phyloP scores from a whole-genome alignment of 2,888 invertebrate genomes.

The Cerastis leucographa region DNA sequence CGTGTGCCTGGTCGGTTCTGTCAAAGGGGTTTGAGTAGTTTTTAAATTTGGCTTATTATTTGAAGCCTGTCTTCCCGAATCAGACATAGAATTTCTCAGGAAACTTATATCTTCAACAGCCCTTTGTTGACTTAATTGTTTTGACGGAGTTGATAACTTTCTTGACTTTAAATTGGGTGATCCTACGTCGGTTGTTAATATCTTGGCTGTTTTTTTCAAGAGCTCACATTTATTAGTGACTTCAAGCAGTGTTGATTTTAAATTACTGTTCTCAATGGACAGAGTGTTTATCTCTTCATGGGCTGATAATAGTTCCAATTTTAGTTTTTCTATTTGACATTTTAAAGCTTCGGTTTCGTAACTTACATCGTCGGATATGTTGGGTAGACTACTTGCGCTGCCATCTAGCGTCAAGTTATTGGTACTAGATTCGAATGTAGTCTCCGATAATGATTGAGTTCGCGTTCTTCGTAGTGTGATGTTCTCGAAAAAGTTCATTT shows the following conservation, averaged over 20 bases:
- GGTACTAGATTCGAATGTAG: too few relatives aligned
- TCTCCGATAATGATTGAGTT: background rate
- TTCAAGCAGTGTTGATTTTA: constrained; percentile 1
- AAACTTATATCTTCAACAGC: background rate
- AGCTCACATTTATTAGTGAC: constrained; percentile 5
- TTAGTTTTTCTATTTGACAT: too few relatives aligned
- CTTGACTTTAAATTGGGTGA: background rate
- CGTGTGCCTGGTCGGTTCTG: background rate
- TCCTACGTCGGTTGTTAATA: background rate
- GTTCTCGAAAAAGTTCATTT: background rate
- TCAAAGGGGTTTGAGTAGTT: background rate
- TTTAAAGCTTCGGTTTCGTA: too few relatives aligned
- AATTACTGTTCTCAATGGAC: background rate
- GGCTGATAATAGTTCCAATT: too few relatives aligned
- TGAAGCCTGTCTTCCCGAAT: background rate
- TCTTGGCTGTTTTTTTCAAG: background rate
- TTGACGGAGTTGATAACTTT: background rate
- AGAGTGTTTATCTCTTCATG: too few relatives aligned
- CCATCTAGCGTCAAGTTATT: too few relatives aligned
- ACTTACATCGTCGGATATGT: too few relatives aligned
- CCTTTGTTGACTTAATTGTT: background rate
- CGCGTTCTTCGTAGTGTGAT: background rate
- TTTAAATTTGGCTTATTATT: background rate
- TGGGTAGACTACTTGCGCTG: too few relatives aligned
- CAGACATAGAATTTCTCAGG: background rate